Percentiles rank a stretch among this genome's conserved stretches.
Conservation (phyloP, 2,888 invertebrate species). For the Limnephilus auricula region DNA sequence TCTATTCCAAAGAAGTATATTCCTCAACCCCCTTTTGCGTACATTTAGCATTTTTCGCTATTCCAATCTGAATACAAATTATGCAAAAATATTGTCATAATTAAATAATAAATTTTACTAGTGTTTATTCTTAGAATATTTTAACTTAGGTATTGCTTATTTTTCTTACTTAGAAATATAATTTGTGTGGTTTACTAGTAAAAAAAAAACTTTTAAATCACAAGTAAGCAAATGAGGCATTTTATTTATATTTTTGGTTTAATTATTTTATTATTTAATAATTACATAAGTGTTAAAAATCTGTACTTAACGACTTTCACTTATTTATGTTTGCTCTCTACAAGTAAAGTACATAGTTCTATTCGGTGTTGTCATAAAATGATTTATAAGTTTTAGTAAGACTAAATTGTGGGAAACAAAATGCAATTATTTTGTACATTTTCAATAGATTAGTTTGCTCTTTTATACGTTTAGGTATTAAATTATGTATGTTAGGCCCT, state of each 20-base stretch:
- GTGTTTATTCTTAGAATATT: not conserved
- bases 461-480: not conserved
- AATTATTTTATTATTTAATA: not conserved
- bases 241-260: slow-evolving; percentile 20
- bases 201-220: not conserved
- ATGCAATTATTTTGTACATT: not conserved
- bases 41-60: not conserved
- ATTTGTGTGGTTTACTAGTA: slow-evolving; percentile 14
- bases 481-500: not conserved
- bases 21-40: not conserved
- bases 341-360: not conserved
- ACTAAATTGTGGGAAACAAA: not conserved
- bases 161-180: slow-evolving; percentile 4
- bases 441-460: not conserved
- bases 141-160: not conserved
- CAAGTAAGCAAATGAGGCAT: slow-evolving; percentile 33
- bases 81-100: not conserved
- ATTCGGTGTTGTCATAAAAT: not conserved
- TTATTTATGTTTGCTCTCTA: slow-evolving; percentile 13
- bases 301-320: slow-evolving; percentile 29
- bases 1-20: slow-evolving; percentile 44
- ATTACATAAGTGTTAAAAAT: slow-evolving; percentile 16
- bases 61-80: not conserved
- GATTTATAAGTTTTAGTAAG: not conserved
- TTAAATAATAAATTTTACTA: not conserved